A percentile compares a stretch with the other conserved stretches of the same genome.
Evolutionary conservation across 2,113 vertebrate genomes (phyloP).

Genomic region (Urocitellus parryii): DNA sequence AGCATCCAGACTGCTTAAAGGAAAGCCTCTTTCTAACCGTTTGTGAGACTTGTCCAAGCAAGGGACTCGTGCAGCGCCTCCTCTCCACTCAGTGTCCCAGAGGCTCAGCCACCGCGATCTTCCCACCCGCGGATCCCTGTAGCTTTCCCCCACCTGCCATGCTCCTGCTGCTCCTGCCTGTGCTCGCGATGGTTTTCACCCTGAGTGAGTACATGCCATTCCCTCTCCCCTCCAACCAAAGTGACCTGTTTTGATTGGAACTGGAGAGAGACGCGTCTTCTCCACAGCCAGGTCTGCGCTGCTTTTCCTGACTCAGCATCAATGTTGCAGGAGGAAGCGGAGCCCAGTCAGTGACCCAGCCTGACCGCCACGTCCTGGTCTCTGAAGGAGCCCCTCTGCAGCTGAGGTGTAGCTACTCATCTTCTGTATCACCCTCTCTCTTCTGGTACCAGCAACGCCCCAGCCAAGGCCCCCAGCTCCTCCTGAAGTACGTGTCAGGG

Average conservation of each 20-base stretch:
- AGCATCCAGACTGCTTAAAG: neutral
- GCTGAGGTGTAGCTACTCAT: conserved; percentile 35
- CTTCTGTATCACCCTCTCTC: fast-evolving
- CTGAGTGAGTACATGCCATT: neutral
- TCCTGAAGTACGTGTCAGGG: neutral
- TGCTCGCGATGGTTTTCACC: neutral
- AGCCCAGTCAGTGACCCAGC: conserved; percentile 46
- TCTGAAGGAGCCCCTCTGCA: neutral
- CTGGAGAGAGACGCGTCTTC: neutral
- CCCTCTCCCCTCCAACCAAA: neutral
- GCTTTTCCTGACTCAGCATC: neutral
- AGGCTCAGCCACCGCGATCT: neutral
- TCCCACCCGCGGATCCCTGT: too few relatives aligned
- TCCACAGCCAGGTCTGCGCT: neutral
- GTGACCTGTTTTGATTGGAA: neutral
- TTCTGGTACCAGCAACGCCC: conserved; percentile 22
- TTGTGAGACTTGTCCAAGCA: neutral
- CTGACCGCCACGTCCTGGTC: neutral
- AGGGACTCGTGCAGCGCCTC: too few relatives aligned
- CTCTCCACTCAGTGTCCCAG: too few relatives aligned
- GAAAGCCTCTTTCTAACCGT: neutral
- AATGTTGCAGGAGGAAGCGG: conserved; percentile 19
- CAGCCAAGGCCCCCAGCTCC: neutral
- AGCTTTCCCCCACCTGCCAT: neutral
- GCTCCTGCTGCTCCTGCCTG: neutral